Evolutionary conservation across 2,113 vertebrate genomes (phyloP).

Genomic region (Dromiciops gliroides): DNA sequence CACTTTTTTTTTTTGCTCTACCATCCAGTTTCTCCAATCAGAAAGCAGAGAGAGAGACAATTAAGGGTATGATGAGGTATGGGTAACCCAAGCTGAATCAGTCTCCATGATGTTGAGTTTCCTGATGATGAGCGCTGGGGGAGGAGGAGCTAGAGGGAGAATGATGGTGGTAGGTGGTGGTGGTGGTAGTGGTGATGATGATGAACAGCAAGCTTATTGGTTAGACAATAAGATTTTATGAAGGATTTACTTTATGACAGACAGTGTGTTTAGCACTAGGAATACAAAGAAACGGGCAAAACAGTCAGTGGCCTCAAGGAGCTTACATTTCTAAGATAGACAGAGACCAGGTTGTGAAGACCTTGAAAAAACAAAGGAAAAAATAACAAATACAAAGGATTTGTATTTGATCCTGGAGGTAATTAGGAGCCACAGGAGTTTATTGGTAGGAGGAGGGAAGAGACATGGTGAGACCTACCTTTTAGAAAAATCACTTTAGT

Average conservation of each 20-base stretch:
- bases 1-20: not conserved
- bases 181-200: not conserved
- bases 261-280: not conserved
- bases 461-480: not conserved
- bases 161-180: not conserved
- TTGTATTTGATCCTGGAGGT: too few species aligned
- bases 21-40: not conserved
- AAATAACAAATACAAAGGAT: not conserved
- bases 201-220: too few species aligned
- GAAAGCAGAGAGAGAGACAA: not conserved
- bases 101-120: not conserved
- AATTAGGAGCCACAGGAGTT: not conserved
- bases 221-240: not conserved
- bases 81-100: slow-evolving; percentile 26
- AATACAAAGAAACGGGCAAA: not conserved
- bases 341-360: not conserved
- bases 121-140: not conserved
- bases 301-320: not conserved
- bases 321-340: not conserved
- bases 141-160: not conserved
- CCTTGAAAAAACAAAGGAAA: not conserved
- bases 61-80: not conserved
- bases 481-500: not conserved
- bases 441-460: not conserved
- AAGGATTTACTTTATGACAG: not conserved